Percentiles rank a stretch among this genome's conserved stretches.
phyloP scores from a whole-genome alignment of 2,113 vertebrate species.

The Chamaetylas fuelleborni region DNA sequence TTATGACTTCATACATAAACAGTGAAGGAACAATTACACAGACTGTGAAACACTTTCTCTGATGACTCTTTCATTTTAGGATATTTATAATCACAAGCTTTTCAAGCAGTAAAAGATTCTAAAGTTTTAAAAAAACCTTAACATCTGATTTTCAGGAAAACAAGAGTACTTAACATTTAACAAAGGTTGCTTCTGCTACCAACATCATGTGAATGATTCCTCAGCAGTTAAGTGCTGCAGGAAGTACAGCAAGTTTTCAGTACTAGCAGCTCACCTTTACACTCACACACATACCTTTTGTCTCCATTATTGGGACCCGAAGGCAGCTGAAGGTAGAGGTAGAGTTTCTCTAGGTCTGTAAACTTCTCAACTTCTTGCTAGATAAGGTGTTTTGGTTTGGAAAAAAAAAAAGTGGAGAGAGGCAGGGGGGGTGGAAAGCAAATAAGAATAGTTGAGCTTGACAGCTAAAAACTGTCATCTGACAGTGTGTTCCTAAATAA shows the following conservation, averaged over 20 bases:
- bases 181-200: background rate
- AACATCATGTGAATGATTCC: background rate
- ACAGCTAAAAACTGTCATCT: background rate
- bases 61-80: background rate
- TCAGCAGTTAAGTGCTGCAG: background rate
- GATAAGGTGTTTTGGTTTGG: constrained; percentile 29
- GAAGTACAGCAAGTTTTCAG: background rate
- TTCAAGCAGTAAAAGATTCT: background rate
- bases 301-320: constrained; percentile 92
- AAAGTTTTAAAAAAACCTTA: background rate
- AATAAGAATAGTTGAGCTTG: background rate
- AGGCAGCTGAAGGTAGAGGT: constrained; percentile 99
- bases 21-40: background rate
- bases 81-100: background rate
- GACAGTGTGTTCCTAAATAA: background rate
- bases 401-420: background rate
- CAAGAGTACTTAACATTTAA: background rate
- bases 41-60: background rate
- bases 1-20: constrained; percentile 7
- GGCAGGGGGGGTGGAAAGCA: background rate
- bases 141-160: background rate
- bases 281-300: constrained; percentile 84
- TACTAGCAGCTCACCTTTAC: background rate
- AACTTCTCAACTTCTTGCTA: constrained; percentile 99
- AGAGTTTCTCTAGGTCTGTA: constrained; percentile 99